Conservation (phyloP, 2,888 invertebrate species). For the Drosophila fungiperda region DNA sequence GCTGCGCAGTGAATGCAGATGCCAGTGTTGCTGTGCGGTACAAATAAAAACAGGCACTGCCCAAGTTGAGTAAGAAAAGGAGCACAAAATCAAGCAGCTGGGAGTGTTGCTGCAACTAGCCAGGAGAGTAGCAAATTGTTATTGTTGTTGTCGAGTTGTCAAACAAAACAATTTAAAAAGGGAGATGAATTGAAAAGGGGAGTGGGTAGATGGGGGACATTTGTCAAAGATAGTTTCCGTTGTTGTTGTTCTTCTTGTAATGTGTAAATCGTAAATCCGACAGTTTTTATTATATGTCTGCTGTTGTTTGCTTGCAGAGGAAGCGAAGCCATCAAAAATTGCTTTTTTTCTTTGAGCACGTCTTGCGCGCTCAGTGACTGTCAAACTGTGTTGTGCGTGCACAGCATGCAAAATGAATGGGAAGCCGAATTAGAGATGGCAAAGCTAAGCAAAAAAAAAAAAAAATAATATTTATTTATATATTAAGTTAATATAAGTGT, state of each 20-base stretch:
- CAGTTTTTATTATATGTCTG: constrained; percentile 46
- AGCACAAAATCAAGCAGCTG: constrained; percentile 10
- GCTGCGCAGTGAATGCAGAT: background rate
- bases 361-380: constrained; percentile 42
- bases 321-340: constrained; percentile 40
- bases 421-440: constrained; percentile 34
- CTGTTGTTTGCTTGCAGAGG: constrained; percentile 33
- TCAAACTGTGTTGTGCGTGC: constrained; percentile 57
- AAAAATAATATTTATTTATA: background rate
- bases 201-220: constrained; percentile 10
- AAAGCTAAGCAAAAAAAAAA: background rate
- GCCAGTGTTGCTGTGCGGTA: background rate
- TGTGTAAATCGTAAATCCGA: constrained; percentile 44
- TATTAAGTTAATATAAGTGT: background rate
- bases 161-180: constrained; percentile 55
- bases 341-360: constrained; percentile 18
- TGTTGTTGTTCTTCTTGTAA: constrained; percentile 49
- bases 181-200: background rate
- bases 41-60: background rate
- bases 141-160: constrained; percentile 47
- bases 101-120: constrained; percentile 45
- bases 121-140: constrained; percentile 45
- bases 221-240: constrained; percentile 43
- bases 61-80: background rate
- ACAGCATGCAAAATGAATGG: constrained; percentile 59